Evolutionary conservation across 2,888 invertebrate genomes (phyloP).

Genomic region (Noctua comes): DNA sequence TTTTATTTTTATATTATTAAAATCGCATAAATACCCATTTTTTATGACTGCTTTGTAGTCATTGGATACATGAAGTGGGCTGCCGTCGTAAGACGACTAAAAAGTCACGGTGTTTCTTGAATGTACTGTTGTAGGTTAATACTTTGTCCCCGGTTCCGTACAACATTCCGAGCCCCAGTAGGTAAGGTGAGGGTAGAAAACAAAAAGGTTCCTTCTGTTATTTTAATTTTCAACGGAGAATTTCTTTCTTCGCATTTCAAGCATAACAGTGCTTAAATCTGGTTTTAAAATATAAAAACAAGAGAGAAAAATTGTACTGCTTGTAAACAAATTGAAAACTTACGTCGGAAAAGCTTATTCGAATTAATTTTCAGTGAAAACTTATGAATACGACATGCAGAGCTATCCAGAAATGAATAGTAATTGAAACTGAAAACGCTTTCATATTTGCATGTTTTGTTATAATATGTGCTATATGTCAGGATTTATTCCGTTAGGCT

Average conservation of each 20-base stretch:
- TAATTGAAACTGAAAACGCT: conserved; percentile 28
- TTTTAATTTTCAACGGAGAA: conserved; percentile 63
- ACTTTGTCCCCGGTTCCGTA: conserved; percentile 20
- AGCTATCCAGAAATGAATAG: conserved; percentile 19
- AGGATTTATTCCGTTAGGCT: too few relatives aligned
- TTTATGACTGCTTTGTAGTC: too few relatives aligned
- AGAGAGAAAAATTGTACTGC: conserved; percentile 14
- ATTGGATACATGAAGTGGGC: too few relatives aligned
- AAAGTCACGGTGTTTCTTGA: conserved; percentile 14
- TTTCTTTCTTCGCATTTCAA: conserved; percentile 60
- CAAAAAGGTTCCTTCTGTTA: conserved; percentile 57
- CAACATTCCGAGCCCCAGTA: conserved; percentile 45
- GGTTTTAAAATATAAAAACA: conserved; percentile 45
- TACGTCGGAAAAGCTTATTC: conserved; percentile 26
- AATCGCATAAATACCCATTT: too few relatives aligned
- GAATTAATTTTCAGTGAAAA: conserved; percentile 36
- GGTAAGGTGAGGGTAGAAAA: conserved; percentile 44
- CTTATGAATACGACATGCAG: conserved; percentile 13
- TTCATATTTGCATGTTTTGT: conserved; percentile 16
- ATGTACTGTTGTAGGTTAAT: conserved; percentile 17
- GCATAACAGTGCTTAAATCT: conserved; percentile 50
- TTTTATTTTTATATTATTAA: too few relatives aligned
- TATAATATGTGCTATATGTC: neutral
- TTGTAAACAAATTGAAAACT: conserved; percentile 41
- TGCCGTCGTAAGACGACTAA: too few relatives aligned